A percentile compares a stretch with the other conserved stretches of the same genome.
These are phyloP conservation scores for Thryonomys swinderianus DNA, from an alignment of 2,113 vertebrate genomes.

Conservation along the genomic window DNA sequence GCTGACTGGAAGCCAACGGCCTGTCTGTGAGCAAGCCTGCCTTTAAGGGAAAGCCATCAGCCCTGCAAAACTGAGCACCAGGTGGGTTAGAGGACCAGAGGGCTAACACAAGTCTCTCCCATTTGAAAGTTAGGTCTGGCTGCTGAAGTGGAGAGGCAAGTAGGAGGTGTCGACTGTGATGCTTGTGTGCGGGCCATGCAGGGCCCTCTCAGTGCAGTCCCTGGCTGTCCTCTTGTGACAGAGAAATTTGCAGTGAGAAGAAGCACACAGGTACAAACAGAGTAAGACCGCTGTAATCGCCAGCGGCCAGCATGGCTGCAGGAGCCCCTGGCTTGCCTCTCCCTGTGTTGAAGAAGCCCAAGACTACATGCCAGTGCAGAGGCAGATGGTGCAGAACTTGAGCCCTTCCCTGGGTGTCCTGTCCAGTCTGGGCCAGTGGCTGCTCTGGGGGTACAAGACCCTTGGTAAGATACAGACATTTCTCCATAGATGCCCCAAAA, in stretches of 20 bases:
- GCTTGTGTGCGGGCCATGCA: neutral
- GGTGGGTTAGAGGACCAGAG: slow-evolving; percentile 11
- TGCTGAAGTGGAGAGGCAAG: neutral
- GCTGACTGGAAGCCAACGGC: neutral
- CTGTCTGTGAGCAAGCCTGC: neutral
- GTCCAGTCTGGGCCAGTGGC: neutral
- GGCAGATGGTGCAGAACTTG: neutral
- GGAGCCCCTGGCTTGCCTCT: neutral
- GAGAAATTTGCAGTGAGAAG: neutral
- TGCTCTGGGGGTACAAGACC: no score
- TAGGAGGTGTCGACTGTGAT: neutral
- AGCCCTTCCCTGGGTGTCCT: neutral
- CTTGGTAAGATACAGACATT: neutral
- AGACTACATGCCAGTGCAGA: no score
- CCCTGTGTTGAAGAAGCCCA: neutral
- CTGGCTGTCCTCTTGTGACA: neutral
- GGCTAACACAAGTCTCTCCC: neutral
- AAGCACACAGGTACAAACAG: neutral
- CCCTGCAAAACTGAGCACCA: neutral
- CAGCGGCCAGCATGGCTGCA: neutral
- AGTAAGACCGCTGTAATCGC: neutral
- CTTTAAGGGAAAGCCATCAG: neutral
- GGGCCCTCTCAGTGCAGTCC: neutral
- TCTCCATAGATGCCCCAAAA: neutral
- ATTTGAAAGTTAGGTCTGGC: neutral